Conservation (phyloP, 2,888 invertebrate genomes). For the Pseudeuparius sepicola region DNA sequence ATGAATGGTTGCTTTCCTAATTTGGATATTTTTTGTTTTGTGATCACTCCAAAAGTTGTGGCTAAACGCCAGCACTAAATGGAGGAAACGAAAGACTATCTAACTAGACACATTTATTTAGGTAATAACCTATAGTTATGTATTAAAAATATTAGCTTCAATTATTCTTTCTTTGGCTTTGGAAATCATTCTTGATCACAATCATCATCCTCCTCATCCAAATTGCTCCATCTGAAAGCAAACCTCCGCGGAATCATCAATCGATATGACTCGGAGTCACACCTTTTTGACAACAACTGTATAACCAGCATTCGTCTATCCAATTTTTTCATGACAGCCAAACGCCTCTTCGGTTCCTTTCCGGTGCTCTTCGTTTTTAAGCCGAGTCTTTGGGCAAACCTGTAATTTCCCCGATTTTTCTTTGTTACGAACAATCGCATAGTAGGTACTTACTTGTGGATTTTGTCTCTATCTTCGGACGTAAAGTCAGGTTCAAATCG, state of each 20-base stretch:
- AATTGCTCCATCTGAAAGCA: no score
- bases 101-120: no score
- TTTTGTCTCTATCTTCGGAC: conserved; percentile 28
- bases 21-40: no score
- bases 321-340: conserved; percentile 28
- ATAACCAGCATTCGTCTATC: conserved; percentile 25
- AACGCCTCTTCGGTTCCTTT: conserved; percentile 26
- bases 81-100: no score
- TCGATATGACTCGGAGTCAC: conserved; percentile 26
- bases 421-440: conserved; percentile 4
- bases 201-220: no score
- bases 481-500: conserved; percentile 29
- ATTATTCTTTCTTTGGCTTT: no score
- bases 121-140: no score
- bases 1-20: no score
- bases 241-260: conserved; percentile 26
- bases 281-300: conserved; percentile 23
- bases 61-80: no score
- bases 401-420: conserved; percentile 6
- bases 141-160: no score
- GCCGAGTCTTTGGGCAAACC: conserved; percentile 25
- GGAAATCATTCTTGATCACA: no score
- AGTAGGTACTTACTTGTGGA: conserved; percentile 23
- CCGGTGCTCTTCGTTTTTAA: conserved; percentile 30
- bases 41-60: no score